phyloP scores from a whole-genome alignment of 2,797 vertebrate species.

The Acipenser oxyrinchus region DNA sequence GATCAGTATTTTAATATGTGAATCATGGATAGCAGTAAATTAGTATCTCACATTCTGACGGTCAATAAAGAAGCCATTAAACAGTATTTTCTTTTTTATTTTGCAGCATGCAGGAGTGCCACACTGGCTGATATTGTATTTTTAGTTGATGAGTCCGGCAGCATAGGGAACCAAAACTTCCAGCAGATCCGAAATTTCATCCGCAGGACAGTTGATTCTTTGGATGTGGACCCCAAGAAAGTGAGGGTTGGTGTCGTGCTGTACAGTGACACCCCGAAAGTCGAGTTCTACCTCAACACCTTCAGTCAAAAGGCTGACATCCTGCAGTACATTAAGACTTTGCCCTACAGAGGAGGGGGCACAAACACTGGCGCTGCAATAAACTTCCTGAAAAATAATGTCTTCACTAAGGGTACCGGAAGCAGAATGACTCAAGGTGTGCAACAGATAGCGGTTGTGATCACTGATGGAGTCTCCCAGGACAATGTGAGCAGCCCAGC shows the following conservation, averaged over 20 bases:
- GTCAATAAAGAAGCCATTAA: neutral
- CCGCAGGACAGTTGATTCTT: conserved; percentile 48
- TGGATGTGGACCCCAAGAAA: conserved; percentile 35
- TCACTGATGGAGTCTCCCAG: conserved; percentile 58
- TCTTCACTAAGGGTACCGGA: conserved; percentile 50
- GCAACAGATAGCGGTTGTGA: conserved; percentile 65
- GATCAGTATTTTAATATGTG: too few species aligned
- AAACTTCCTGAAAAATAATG: conserved; percentile 42
- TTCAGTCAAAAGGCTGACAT: conserved; percentile 51
- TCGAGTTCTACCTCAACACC: conserved; percentile 55
- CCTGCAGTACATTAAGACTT: conserved; percentile 57
- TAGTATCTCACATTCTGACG: neutral
- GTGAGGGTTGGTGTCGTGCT: conserved; percentile 64
- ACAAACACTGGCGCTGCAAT: conserved; percentile 57
- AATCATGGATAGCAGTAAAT: too few species aligned
- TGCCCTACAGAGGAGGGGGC: conserved; percentile 52
- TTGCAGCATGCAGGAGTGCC: conserved; percentile 56
- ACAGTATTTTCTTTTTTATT: conserved; percentile 13
- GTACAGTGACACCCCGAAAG: conserved; percentile 41
- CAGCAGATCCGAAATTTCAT: conserved; percentile 59
- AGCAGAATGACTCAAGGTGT: conserved; percentile 48
- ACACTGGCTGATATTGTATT: conserved; percentile 67
- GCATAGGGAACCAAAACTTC: conserved; percentile 49
- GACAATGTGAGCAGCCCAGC: conserved; percentile 50
- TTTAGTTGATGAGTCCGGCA: conserved; percentile 66